These are phyloP conservation scores for Cydia fagiglandana DNA, from an alignment of 1,140 invertebrate species.

Conservation along the genomic window DNA sequence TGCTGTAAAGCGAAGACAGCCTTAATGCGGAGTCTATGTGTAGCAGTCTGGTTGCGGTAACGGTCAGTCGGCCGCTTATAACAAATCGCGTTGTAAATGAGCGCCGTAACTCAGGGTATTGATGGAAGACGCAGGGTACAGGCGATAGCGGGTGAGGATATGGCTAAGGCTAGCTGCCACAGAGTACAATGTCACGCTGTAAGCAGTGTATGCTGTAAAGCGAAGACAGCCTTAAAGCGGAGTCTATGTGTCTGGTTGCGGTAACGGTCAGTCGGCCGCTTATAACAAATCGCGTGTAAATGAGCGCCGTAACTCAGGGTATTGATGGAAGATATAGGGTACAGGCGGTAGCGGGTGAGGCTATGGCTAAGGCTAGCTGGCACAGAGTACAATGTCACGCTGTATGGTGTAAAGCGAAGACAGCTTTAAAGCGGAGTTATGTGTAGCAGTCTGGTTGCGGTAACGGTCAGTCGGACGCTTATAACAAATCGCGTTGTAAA, in stretches of 20 bases:
- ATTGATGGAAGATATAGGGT: background rate
- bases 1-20: too few species aligned
- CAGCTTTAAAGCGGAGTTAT: too few species aligned
- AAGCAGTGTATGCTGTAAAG: too few species aligned
- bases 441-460: background rate
- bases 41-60: background rate
- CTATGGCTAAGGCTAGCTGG: too few species aligned
- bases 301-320: constrained; percentile 4
- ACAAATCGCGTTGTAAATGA: constrained; percentile 23
- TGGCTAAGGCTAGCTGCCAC: too few species aligned
- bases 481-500: constrained; percentile 17
- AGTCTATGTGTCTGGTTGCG: background rate
- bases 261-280: background rate
- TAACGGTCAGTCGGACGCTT: background rate
- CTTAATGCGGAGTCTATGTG: too few species aligned
- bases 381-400: too few species aligned
- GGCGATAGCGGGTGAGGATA: background rate
- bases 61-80: background rate
- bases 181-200: too few species aligned
- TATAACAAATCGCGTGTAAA: constrained; percentile 18
- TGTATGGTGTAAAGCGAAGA: too few species aligned
- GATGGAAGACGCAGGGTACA: background rate
- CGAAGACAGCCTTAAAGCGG: too few species aligned
- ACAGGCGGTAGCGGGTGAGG: background rate
- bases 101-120: constrained; percentile 1